Evolutionary conservation across 2,888 invertebrate genomes (phyloP).

Genomic region (Pammene fasciana): DNA sequence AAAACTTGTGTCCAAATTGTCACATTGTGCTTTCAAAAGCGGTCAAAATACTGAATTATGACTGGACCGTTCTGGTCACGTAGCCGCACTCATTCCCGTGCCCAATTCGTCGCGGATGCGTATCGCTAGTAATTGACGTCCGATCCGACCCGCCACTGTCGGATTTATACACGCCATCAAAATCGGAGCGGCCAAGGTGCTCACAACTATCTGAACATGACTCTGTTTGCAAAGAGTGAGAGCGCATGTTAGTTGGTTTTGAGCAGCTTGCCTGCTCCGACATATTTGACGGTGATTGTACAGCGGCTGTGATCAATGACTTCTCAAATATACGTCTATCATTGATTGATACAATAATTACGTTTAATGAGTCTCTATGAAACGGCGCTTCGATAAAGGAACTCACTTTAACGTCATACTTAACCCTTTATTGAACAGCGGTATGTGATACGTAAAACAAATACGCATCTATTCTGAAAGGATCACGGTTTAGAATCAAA

Average conservation of each 20-base stretch:
- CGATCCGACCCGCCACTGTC: conserved; percentile 53
- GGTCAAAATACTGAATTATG: conserved; percentile 23
- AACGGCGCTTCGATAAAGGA: conserved; percentile 65
- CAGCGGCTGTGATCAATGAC: conserved; percentile 59
- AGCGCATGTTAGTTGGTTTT: background rate
- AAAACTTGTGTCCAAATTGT: background rate
- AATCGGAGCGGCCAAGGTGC: conserved; percentile 1
- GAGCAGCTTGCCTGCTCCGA: background rate
- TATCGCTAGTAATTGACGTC: conserved; percentile 66
- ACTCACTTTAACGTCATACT: conserved; percentile 49
- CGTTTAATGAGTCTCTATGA: conserved; percentile 66
- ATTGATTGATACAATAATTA: conserved; percentile 61
- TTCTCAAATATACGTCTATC: conserved; percentile 35
- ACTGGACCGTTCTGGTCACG: conserved; percentile 49
- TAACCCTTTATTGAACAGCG: conserved; percentile 31
- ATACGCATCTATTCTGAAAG: background rate
- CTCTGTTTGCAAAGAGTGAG: background rate
- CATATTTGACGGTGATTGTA: background rate
- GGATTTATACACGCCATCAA: conserved; percentile 34
- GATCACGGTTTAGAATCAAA: background rate
- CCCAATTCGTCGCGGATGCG: conserved; percentile 61
- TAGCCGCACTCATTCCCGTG: conserved; percentile 60
- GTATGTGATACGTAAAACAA: background rate
- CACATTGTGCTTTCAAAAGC: conserved; percentile 1
- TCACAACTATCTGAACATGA: background rate